A percentile compares a stretch with the other conserved stretches of the same genome.
These are phyloP conservation scores for Spinus pinus DNA, from an alignment of 2,797 vertebrate species.

Conservation along the genomic window DNA sequence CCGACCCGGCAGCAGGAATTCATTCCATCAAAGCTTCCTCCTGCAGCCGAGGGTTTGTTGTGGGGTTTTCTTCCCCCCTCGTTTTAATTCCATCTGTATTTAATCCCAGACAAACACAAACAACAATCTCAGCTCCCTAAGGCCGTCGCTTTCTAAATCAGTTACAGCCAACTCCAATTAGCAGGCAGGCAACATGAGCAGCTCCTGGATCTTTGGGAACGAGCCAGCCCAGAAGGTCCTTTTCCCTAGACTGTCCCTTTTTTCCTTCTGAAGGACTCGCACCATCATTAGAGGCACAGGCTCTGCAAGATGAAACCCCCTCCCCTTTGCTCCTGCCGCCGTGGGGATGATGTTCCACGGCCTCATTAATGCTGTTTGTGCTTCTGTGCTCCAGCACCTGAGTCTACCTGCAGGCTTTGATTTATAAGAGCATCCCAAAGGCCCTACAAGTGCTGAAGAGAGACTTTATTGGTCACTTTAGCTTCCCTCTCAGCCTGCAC, in stretches of 20 bases:
- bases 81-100: constrained; percentile 59
- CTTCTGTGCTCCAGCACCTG: not conserved
- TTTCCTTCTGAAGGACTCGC: not conserved
- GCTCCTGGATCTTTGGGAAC: not conserved
- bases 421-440: not conserved
- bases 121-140: constrained; percentile 49
- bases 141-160: constrained; percentile 50
- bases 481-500: not conserved
- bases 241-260: constrained; percentile 21
- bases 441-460: not conserved
- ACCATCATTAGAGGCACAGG: not conserved
- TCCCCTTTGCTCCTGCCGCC: not conserved
- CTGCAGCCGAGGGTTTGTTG: not conserved
- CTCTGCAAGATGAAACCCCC: not conserved
- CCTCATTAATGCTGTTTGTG: not conserved
- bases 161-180: constrained; percentile 62
- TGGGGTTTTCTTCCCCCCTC: too few species aligned
- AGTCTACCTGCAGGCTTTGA: not conserved
- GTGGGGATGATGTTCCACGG: fast-evolving
- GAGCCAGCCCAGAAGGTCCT: constrained; percentile 42
- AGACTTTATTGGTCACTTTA: not conserved
- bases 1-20: not conserved
- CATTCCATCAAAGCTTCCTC: constrained; percentile 8
- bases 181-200: constrained; percentile 11
- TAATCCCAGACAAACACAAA: constrained; percentile 65